Conservation (phyloP, 2,113 vertebrate genomes). For the Anoura caudifer region DNA sequence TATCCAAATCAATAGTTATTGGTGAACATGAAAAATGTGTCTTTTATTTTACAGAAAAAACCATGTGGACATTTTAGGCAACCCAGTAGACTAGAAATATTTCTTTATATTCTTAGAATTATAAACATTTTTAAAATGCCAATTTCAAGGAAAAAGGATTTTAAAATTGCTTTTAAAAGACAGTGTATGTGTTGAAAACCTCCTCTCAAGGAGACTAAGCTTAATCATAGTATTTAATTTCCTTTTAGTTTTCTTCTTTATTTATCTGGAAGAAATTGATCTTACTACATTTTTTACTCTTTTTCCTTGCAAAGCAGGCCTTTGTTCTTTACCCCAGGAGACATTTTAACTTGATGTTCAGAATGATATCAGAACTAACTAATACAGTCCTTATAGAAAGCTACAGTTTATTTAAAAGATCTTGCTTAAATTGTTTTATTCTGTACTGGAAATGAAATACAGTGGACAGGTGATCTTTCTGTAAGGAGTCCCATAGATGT, state of each 20-base stretch:
- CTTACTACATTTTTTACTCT: background rate
- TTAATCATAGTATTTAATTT: slow-evolving; percentile 52
- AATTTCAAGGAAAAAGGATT: slow-evolving; percentile 17
- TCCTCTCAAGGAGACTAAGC: slow-evolving; percentile 25
- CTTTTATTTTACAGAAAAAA: too few relatives aligned
- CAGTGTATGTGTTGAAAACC: slow-evolving; percentile 29
- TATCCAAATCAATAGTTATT: too few relatives aligned
- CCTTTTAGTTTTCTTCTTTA: slow-evolving; percentile 44
- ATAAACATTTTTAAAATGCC: background rate
- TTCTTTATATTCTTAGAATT: slow-evolving; percentile 13
- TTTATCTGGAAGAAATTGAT: slow-evolving; percentile 54
- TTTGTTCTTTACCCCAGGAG: slow-evolving; percentile 54
- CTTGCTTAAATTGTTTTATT: slow-evolving; percentile 38
- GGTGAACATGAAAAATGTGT: too few relatives aligned
- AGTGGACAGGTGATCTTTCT: slow-evolving; percentile 24
- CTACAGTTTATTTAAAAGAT: slow-evolving; percentile 42
- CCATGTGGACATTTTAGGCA: too few relatives aligned
- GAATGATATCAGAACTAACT: slow-evolving; percentile 44
- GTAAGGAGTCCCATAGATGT: background rate
- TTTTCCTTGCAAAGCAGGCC: background rate
- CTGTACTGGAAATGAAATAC: slow-evolving; percentile 39
- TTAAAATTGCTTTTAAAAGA: slow-evolving; percentile 45
- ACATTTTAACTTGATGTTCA: slow-evolving; percentile 56
- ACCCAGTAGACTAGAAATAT: background rate
- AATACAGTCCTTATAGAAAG: slow-evolving; percentile 39